These are phyloP conservation scores for Hystrix cristata DNA, from an alignment of 2,113 vertebrate species.

Conservation along the genomic window DNA sequence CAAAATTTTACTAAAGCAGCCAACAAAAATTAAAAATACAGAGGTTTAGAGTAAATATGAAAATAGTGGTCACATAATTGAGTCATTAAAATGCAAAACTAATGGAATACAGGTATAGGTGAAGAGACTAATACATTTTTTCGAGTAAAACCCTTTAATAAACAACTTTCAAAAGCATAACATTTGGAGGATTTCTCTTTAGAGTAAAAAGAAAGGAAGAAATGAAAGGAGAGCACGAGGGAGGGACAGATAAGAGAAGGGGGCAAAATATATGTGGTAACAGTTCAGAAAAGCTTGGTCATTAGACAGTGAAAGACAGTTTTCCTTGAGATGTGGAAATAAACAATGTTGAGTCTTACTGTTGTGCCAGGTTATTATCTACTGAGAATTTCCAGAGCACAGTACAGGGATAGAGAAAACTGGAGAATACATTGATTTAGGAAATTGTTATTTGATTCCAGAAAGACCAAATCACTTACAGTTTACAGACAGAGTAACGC, in stretches of 20 bases:
- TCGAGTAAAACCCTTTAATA: not conserved
- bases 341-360: not conserved
- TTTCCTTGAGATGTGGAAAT: not conserved
- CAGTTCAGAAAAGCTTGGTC: not conserved
- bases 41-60: not conserved
- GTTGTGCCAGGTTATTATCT: not conserved
- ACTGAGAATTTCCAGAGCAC: not conserved
- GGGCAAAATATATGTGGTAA: not conserved
- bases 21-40: not conserved
- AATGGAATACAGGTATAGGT: not conserved
- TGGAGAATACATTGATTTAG: not conserved
- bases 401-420: not conserved
- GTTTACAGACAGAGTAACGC: not conserved
- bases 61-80: not conserved
- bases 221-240: too few relatives aligned
- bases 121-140: not conserved
- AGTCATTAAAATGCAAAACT: not conserved
- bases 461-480: not conserved
- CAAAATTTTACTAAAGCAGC: not conserved
- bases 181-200: not conserved
- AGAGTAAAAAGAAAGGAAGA: not conserved
- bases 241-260: not conserved
- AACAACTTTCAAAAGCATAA: not conserved
- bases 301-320: not conserved
- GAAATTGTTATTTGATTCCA: not conserved